These are phyloP conservation scores for Raillietiella orientalis DNA, from an alignment of 2,888 invertebrate species.

Conservation along the genomic window DNA sequence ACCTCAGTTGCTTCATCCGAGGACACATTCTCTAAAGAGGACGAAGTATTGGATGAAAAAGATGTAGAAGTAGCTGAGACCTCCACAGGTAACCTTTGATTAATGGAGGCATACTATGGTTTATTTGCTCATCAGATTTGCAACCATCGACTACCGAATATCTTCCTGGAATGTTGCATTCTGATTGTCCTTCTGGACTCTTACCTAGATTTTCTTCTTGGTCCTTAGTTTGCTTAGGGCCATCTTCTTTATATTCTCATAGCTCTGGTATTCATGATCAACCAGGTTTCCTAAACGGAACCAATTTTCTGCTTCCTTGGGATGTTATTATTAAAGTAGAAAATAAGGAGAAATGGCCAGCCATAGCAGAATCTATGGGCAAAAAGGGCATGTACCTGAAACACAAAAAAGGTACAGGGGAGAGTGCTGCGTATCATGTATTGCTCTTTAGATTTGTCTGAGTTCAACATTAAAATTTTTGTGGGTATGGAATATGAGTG, in stretches of 20 bases:
- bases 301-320: slow-evolving; percentile 77
- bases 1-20: no score
- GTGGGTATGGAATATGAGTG: slow-evolving; percentile 94
- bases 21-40: no score
- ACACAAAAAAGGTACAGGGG: slow-evolving; percentile 10
- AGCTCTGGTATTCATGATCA: slow-evolving; percentile 56
- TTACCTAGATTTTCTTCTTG: slow-evolving; percentile 66
- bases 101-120: no score
- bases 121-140: no score
- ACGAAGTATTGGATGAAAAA: no score
- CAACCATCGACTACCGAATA: slow-evolving; percentile 41
- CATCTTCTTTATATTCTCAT: slow-evolving; percentile 49
- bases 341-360: slow-evolving; percentile 12
- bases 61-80: no score
- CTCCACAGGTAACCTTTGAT: background rate
- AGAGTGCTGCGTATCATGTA: slow-evolving; percentile 5
- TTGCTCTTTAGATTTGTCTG: slow-evolving; percentile 7
- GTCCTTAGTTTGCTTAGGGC: slow-evolving; percentile 62
- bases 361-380: slow-evolving; percentile 11
- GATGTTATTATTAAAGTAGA: slow-evolving; percentile 34
- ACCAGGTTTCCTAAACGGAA: slow-evolving; percentile 59
- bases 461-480: slow-evolving; percentile 55
- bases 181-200: slow-evolving; percentile 28
- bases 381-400: slow-evolving; percentile 9
- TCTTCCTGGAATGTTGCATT: slow-evolving; percentile 63